Conservation (phyloP, 2,888 invertebrate species). For the Metallyticus violacea region DNA sequence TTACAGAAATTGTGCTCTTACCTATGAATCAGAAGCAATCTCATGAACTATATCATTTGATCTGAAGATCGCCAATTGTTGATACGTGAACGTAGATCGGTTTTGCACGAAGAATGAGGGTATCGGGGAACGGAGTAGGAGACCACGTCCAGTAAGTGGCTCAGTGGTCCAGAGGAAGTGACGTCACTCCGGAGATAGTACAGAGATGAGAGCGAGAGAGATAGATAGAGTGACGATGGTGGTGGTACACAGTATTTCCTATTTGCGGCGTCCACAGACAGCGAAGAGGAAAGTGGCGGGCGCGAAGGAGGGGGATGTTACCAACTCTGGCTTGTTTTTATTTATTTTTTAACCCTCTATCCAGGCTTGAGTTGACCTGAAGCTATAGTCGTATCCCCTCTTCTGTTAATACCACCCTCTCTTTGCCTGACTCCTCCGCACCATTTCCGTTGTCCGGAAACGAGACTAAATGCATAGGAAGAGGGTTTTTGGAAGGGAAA, state of each 20-base stretch:
- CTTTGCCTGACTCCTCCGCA: constrained; percentile 1
- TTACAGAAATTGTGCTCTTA: too few relatives aligned
- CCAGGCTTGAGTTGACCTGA: constrained; percentile 14
- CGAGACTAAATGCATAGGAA: constrained; percentile 26
- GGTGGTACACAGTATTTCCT: constrained; percentile 5
- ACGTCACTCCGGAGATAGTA: constrained; percentile 11
- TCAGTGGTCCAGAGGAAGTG: constrained; percentile 23
- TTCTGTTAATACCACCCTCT: background rate
- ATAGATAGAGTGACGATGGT: background rate
- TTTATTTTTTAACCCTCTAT: constrained; percentile 5
- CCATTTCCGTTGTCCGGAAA: constrained; percentile 32
- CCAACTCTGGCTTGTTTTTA: constrained; percentile 5
- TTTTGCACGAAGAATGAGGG: background rate
- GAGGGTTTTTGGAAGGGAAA: constrained; percentile 9
- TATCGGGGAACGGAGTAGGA: constrained; percentile 1
- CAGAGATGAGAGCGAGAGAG: background rate
- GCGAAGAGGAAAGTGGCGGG: constrained; percentile 1
- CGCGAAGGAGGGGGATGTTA: background rate
- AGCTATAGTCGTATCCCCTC: background rate
- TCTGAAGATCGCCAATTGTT: background rate
- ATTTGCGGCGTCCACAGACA: constrained; percentile 9
- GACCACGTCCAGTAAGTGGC: constrained; percentile 20
- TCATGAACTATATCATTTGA: too few relatives aligned
- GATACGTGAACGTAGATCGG: background rate
- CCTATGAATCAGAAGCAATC: too few relatives aligned